A percentile compares a stretch with the other conserved stretches of the same genome.
phyloP scores from a whole-genome alignment of 2,888 invertebrate genomes.

The Desoria tigrina region DNA sequence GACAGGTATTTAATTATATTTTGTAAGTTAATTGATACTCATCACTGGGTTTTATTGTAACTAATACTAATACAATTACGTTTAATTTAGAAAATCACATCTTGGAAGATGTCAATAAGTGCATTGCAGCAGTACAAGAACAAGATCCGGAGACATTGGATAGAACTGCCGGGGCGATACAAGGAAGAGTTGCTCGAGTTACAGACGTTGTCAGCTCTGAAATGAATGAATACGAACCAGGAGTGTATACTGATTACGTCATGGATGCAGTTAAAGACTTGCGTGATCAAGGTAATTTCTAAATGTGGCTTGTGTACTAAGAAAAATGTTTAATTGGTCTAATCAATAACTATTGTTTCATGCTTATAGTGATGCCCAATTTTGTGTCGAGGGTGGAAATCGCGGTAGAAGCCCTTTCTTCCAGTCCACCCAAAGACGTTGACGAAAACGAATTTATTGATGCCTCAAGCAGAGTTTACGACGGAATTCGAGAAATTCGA shows the following conservation, averaged over 20 bases:
- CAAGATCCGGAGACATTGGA: slow-evolving; percentile 89
- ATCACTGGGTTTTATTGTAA: background rate
- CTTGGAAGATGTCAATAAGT: slow-evolving; percentile 96
- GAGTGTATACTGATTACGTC: slow-evolving; percentile 93
- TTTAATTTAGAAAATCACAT: slow-evolving; percentile 87
- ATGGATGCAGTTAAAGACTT: slow-evolving; percentile 91
- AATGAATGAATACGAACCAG: slow-evolving; percentile 98
- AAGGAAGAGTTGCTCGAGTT: slow-evolving; percentile 88
- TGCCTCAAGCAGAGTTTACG: slow-evolving; percentile 93
- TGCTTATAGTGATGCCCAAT: slow-evolving; percentile 82
- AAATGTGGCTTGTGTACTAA: too few relatives aligned
- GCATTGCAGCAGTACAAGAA: slow-evolving; percentile 91
- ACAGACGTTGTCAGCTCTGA: slow-evolving; percentile 97
- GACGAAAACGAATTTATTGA: slow-evolving; percentile 99
- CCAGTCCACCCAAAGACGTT: slow-evolving; percentile 77
- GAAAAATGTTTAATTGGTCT: too few relatives aligned
- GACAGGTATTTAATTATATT: slow-evolving; percentile 70
- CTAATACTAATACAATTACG: background rate
- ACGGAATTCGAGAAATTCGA: slow-evolving; percentile 94
- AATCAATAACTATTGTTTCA: background rate
- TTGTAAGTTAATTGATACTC: background rate
- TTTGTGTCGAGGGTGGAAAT: slow-evolving; percentile 93
- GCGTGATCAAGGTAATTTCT: slow-evolving; percentile 77
- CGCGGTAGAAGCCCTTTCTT: slow-evolving; percentile 85
- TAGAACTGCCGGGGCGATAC: slow-evolving; percentile 91